phyloP scores from a whole-genome alignment of 2,888 invertebrate genomes.

The Ceriagrion tenellum region DNA sequence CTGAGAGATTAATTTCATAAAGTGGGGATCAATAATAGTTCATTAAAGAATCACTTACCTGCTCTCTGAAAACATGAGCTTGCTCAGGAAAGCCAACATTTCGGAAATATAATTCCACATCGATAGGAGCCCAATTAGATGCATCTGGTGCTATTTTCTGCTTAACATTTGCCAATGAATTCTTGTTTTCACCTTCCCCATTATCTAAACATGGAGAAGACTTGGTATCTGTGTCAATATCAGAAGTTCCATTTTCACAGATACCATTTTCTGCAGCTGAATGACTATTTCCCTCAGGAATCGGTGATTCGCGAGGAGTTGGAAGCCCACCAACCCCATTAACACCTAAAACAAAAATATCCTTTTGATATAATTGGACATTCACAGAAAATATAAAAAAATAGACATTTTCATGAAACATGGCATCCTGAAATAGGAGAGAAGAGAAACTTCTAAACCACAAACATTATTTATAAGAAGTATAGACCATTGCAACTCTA shows the following conservation, averaged over 20 bases:
- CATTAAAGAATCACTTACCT: constrained; percentile 80
- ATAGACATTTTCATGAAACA: neutral
- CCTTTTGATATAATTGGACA: neutral
- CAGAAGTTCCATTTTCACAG: constrained; percentile 51
- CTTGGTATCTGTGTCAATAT: constrained; percentile 46
- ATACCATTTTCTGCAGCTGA: constrained; percentile 47
- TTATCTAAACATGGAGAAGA: neutral
- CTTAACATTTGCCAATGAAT: neutral
- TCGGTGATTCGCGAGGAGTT: constrained; percentile 64
- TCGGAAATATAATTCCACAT: constrained; percentile 90
- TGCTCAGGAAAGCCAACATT: constrained; percentile 88
- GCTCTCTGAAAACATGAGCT: constrained; percentile 89
- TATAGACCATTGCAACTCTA: neutral
- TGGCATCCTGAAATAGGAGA: neutral
- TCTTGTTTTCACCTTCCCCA: constrained; percentile 40
- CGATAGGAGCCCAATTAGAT: constrained; percentile 88
- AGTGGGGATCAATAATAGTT: neutral
- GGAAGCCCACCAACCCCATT: constrained; percentile 66
- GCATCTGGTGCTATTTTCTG: constrained; percentile 80
- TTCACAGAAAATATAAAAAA: neutral
- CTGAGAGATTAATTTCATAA: too few relatives aligned
- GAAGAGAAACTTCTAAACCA: neutral
- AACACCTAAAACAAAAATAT: constrained; percentile 45
- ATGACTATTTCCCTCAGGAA: constrained; percentile 54
- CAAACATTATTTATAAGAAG: neutral